Base-by-base conservation (phyloP, 2,113 vertebrate genomes). In the Stercorarius parasiticus region DNA sequence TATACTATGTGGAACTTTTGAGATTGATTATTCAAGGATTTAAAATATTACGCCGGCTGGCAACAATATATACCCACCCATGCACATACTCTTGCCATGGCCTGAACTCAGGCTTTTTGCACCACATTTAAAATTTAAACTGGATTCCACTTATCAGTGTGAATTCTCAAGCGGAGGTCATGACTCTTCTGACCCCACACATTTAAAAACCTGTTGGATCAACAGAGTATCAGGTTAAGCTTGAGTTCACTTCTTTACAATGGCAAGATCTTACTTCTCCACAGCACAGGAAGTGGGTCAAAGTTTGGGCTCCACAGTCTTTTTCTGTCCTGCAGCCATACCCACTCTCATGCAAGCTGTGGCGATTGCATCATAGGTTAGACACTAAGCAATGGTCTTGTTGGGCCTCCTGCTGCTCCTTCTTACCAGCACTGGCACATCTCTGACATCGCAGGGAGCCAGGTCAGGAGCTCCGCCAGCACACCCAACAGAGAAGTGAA, bases 281-380 rank as follows among this genome's bases (percentile, higher is more conserved):
- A 62, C 36, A 52, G 29, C 36, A 70, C 22, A 29, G 15, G 11
- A 85, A 66, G 5, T 27, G 12, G 8, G 43, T 13, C 9, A 7
- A 62, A 49, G 10, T 27, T 26, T 14, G 12, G 27, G 22, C 30
- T 82, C 16, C 23, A 20, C 1, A 45, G 18, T 16, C 45, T n/a
- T 21, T 1, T 58, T 8, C 27, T 45, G 52, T 58, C 9, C 27
- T 45, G 58, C 45, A 89, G 56, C 23, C 15, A 29, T 66, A 26
- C 6, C 13, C 34, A 29, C 11, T 11, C 15, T 15, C n/a, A 36
- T 0, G 0, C 8, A 50, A 65, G 43, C 32, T 50, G 52, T 0
- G 1, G 38, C 1, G 3, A 38, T 0, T 42, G 34, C 10, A 4
- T 25, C 55, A 13, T 2, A 78, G 15, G 14, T 73, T 65, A n/a